These are phyloP conservation scores for Saturnia pavonia DNA, from an alignment of 2,888 invertebrate species.

Conservation along the genomic window DNA sequence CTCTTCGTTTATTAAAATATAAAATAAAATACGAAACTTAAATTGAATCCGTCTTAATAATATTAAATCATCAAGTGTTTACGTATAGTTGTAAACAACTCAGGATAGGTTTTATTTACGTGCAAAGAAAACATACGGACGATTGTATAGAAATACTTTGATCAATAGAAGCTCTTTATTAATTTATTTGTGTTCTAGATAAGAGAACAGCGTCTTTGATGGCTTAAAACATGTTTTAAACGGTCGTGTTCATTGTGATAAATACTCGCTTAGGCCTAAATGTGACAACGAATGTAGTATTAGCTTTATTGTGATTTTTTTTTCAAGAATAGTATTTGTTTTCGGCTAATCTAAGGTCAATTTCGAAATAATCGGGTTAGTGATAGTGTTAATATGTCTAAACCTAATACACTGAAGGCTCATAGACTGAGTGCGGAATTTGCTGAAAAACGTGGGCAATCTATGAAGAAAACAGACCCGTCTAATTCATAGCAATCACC, in stretches of 20 bases:
- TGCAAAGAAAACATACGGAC: conserved; percentile 27
- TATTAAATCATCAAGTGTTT: conserved; percentile 17
- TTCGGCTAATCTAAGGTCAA: conserved; percentile 34
- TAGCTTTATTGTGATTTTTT: conserved; percentile 51
- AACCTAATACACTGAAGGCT: conserved; percentile 74
- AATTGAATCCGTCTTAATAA: conserved; percentile 69
- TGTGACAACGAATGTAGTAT: conserved; percentile 56
- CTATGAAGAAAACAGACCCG: conserved; percentile 70
- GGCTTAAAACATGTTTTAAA: conserved; percentile 46
- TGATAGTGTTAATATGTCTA: conserved; percentile 69
- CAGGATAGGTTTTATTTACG: conserved; percentile 28
- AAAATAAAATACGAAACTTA: conserved; percentile 62
- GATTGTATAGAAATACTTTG: conserved; percentile 53
- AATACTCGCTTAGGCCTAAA: conserved; percentile 44
- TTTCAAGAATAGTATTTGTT: conserved; percentile 29
- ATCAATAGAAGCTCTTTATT: conserved; percentile 75
- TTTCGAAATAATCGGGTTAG: conserved; percentile 37
- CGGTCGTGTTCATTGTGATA: conserved; percentile 48
- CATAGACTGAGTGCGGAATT: conserved; percentile 78
- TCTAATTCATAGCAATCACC: conserved; percentile 77
- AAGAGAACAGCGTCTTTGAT: conserved; percentile 54
- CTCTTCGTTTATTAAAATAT: conserved; percentile 58
- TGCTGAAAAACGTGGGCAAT: conserved; percentile 69
- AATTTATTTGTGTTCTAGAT: conserved; percentile 75
- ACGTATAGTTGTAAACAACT: conserved; percentile 24